phyloP scores from a whole-genome alignment of 2,888 invertebrate genomes.

The Eulithis prunata region DNA sequence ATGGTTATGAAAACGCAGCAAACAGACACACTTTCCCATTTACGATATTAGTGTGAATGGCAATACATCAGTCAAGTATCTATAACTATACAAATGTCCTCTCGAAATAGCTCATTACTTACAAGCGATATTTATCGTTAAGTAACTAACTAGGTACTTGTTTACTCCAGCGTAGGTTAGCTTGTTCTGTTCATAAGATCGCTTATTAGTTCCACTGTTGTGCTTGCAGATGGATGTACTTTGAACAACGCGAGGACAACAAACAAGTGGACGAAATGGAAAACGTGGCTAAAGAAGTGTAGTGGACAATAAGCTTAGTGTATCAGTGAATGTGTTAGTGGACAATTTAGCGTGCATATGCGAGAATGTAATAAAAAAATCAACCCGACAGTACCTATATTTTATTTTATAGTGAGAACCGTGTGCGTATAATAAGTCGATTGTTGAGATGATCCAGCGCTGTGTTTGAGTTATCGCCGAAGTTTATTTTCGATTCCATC shows the following conservation, averaged over 20 bases:
- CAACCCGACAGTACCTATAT: slow-evolving; percentile 30
- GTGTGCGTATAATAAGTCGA: slow-evolving; percentile 38
- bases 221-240: slow-evolving; percentile 87
- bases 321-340: slow-evolving; percentile 57
- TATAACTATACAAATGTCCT: slow-evolving; percentile 10
- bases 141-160: neutral
- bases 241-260: slow-evolving; percentile 75
- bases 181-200: slow-evolving; percentile 13
- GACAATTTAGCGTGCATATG: slow-evolving; percentile 45
- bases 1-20: neutral
- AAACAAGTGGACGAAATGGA: slow-evolving; percentile 55
- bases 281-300: slow-evolving; percentile 54
- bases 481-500: slow-evolving; percentile 67
- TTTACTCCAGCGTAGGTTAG: slow-evolving; percentile 24
- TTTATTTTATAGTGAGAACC: slow-evolving; percentile 34
- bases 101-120: slow-evolving; percentile 15
- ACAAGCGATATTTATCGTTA: slow-evolving; percentile 15
- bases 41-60: neutral
- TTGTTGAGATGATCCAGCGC: slow-evolving; percentile 35
- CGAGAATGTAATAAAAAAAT: slow-evolving; percentile 42
- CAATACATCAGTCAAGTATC: too few relatives aligned
- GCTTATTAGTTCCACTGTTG: slow-evolving; percentile 26
- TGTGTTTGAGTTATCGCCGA: slow-evolving; percentile 59
- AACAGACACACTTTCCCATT: neutral
- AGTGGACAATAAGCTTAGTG: slow-evolving; percentile 51